Base-by-base conservation (phyloP, 1,140 invertebrate species). In the Calycopis cecrops region DNA sequence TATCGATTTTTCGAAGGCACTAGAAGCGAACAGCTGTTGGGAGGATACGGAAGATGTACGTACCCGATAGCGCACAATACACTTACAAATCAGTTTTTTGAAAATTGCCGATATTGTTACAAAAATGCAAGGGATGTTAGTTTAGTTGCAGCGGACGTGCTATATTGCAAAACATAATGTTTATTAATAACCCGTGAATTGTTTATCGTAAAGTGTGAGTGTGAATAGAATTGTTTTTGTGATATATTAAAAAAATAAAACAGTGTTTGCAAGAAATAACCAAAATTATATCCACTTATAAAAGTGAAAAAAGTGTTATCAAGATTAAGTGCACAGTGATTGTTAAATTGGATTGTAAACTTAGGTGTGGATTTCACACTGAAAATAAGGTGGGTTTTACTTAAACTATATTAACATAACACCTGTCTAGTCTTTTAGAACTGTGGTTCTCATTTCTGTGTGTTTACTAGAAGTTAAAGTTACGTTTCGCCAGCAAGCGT, bases 1-100 rank as follows among this genome's bases (percentile, higher is more conserved):
- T 85, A 85, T 85, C 70, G 82, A 85, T 85, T 85, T 73, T 68
- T 69, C 59, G 63, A 60, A 60, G 63, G 71, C 68, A 72, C 62
- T 71, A 67, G 21, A 61, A 60, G 60, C 63, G 66, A 83, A 81
- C 82, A 85, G 79, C 79, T 83, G 82, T 76, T 85, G 76, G 65
- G 66, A 65, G 70, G 66, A 80, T 74, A 66, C 75, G 73, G 56
- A 75, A 67, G 63, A 57, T 53, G 28, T 52, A 53, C 40, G 28
- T 33, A 42, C 38, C 42, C 42, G 52, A 17, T 44, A 34, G 12
- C 42, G 16, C 33, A 28, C 21, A 28, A 28, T 28, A 28, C 6
- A 28, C 21, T 28, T 28, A 2, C 6, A 28, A 3, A 28, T 3
- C 21, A 28, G 21, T 28, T 28, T 28, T 28, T 28, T 28, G 2